Conservation (phyloP, 2,797 vertebrate species). For the Parauchenoglanis ngamensis region DNA sequence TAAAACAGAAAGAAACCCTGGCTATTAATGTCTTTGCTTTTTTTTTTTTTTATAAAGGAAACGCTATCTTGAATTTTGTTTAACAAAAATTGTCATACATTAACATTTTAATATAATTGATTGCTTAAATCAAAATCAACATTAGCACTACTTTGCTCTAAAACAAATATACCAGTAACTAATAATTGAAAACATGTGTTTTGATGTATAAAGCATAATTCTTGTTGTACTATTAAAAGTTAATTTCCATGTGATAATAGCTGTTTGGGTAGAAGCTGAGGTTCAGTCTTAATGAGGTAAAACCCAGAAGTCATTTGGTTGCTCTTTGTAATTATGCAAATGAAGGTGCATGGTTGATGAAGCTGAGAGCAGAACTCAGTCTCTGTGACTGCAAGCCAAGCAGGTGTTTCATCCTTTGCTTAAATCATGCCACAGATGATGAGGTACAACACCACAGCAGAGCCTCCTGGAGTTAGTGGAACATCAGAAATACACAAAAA, state of each 20-base stretch:
- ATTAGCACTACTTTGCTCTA: conserved; percentile 29
- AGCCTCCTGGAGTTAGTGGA: conserved; percentile 35
- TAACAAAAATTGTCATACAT: conserved; percentile 18
- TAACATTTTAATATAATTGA: conserved; percentile 52
- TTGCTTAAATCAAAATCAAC: conserved; percentile 30
- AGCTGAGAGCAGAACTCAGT: conserved; percentile 58
- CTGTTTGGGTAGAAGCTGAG: conserved; percentile 55
- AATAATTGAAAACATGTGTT: conserved; percentile 38
- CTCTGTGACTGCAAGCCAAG: conserved; percentile 59
- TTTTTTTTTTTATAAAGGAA: conserved; percentile 45
- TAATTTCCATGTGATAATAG: conserved; percentile 50
- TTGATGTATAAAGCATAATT: conserved; percentile 44
- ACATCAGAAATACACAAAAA: conserved; percentile 44
- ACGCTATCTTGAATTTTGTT: conserved; percentile 35
- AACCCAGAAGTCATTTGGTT: conserved; percentile 59
- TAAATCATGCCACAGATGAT: conserved; percentile 54
- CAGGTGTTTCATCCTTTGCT: conserved; percentile 57
- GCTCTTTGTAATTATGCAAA: conserved; percentile 62
- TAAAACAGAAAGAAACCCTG: conserved; percentile 55
- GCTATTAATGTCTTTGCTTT: neutral
- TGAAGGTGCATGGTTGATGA: conserved; percentile 61
- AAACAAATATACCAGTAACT: conserved; percentile 38
- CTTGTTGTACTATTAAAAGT: conserved; percentile 44
- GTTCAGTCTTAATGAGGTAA: conserved; percentile 60
- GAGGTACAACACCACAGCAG: conserved; percentile 41